Evolutionary conservation across 2,888 invertebrate species (phyloP).

Genomic region (Noctua fimbriata): DNA sequence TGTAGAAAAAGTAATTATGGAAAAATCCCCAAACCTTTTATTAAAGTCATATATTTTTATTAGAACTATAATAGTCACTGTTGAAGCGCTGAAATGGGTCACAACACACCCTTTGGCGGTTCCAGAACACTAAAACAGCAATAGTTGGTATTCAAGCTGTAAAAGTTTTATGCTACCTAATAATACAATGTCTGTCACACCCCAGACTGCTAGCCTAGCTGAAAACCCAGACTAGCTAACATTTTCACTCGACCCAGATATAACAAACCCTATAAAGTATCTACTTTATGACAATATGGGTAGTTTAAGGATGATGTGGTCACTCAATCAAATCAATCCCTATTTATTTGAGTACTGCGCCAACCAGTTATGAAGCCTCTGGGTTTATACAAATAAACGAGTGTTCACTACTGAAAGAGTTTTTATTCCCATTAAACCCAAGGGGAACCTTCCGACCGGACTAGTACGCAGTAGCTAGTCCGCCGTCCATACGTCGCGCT

Average conservation of each 20-base stretch:
- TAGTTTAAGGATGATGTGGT: too few relatives aligned
- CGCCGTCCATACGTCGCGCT: too few relatives aligned
- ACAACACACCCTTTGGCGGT: neutral
- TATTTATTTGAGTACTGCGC: too few relatives aligned
- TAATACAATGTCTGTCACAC: neutral
- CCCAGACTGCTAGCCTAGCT: neutral
- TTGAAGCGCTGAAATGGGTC: neutral
- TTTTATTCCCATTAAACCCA: too few relatives aligned
- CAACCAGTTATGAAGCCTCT: too few relatives aligned
- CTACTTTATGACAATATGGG: neutral
- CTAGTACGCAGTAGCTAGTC: too few relatives aligned
- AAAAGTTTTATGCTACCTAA: slow-evolving; percentile 12
- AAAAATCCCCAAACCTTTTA: neutral
- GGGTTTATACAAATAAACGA: too few relatives aligned
- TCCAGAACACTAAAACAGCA: neutral
- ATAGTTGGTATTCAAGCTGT: neutral
- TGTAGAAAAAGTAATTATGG: neutral
- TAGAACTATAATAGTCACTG: too few relatives aligned
- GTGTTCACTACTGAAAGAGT: too few relatives aligned
- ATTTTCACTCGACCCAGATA: slow-evolving; percentile 2
- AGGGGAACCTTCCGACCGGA: too few relatives aligned
- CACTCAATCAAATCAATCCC: too few relatives aligned
- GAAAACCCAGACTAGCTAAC: neutral
- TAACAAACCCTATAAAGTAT: neutral
- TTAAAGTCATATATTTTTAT: neutral